phyloP scores from a whole-genome alignment of 2,113 vertebrate species.

The Bothrops jararaca region DNA sequence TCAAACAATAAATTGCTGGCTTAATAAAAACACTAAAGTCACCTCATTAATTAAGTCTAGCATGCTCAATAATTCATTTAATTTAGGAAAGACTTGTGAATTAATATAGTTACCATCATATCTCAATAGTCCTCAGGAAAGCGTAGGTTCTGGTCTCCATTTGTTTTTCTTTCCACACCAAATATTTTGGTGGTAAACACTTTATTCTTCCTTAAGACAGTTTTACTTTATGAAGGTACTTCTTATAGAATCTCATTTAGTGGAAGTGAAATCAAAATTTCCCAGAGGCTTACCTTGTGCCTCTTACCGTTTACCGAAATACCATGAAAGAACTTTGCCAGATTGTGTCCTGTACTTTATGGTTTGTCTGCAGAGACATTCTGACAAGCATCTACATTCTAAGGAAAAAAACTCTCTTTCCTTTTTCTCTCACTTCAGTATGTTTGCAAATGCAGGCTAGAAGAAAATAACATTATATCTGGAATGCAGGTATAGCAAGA shows the following conservation, averaged over 20 bases:
- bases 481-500: slow-evolving; percentile 3
- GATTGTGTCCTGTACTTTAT: background rate
- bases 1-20: background rate
- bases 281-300: background rate
- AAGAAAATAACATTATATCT: slow-evolving; percentile 21
- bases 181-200: background rate
- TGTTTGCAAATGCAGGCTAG: background rate
- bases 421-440: background rate
- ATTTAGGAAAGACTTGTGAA: background rate
- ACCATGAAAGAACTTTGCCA: background rate
- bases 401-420: background rate
- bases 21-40: background rate
- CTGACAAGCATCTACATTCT: slow-evolving; percentile 10
- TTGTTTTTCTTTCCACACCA: background rate
- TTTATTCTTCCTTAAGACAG: background rate
- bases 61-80: background rate
- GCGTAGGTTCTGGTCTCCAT: background rate
- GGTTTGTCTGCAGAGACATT: background rate
- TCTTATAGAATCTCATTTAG: background rate
- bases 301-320: background rate
- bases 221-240: background rate
- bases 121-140: background rate
- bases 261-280: background rate
- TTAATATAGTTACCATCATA: background rate
- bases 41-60: background rate